These are phyloP conservation scores for Seison nebaliae DNA, from an alignment of 1,140 invertebrate species.

Conservation along the genomic window DNA sequence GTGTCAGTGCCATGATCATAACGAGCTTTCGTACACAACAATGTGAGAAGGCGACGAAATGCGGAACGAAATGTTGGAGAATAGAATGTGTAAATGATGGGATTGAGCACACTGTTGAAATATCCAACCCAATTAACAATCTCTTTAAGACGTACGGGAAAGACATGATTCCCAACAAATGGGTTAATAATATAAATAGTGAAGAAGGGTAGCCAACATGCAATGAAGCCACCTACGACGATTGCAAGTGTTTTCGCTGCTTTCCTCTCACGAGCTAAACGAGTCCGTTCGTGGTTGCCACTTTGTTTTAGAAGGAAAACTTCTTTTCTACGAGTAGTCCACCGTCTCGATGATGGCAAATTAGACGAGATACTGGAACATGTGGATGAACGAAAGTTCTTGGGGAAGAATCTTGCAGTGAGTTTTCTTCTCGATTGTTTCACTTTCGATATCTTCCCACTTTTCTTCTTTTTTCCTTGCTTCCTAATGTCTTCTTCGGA, in stretches of 20 bases:
- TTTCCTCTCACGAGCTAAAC: slow-evolving; percentile 38
- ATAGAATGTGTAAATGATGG: slow-evolving; percentile 35
- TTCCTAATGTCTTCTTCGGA: no score
- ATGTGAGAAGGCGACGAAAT: slow-evolving; percentile 12
- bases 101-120: slow-evolving; percentile 65
- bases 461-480: no score
- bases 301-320: not conserved
- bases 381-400: no score
- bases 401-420: no score
- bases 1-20: not conserved
- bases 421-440: no score
- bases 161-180: slow-evolving; percentile 24
- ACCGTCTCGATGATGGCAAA: not conserved
- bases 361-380: no score
- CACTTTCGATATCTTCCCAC: no score
- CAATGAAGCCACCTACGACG: slow-evolving; percentile 66
- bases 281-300: slow-evolving; percentile 5
- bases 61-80: slow-evolving; percentile 12
- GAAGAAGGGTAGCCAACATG: slow-evolving; percentile 82
- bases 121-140: slow-evolving; percentile 92
- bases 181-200: slow-evolving; percentile 56
- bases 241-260: slow-evolving; percentile 61
- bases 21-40: not conserved
- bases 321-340: no score
- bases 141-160: slow-evolving; percentile 46